phyloP scores from a whole-genome alignment of 2,797 vertebrate genomes.

The Toxotes lorentzi region DNA sequence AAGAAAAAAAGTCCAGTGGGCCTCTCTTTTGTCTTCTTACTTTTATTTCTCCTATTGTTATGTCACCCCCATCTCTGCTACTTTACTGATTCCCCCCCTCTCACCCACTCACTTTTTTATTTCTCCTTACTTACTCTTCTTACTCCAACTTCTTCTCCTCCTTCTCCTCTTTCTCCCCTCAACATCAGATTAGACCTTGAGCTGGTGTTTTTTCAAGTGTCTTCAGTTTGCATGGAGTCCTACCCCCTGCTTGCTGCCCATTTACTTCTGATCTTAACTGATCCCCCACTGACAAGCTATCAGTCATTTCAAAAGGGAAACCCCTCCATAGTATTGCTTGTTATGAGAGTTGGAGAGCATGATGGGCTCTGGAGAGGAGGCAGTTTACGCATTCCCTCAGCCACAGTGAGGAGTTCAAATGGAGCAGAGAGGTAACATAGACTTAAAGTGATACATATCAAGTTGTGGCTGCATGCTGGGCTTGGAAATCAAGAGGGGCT shows the following conservation, averaged over 20 bases:
- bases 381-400: constrained; percentile 32
- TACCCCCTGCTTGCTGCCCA: constrained; percentile 38
- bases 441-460: constrained; percentile 10
- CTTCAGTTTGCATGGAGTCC: constrained; percentile 61
- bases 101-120: not conserved
- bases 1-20: not conserved
- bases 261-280: constrained; percentile 69
- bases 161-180: constrained; percentile 23
- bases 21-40: constrained; percentile 15
- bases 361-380: constrained; percentile 26
- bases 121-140: not conserved
- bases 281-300: constrained; percentile 67
- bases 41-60: not conserved
- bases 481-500: not conserved
- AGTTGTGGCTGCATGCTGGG: not conserved
- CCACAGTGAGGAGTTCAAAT: constrained; percentile 42
- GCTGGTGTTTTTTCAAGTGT: constrained; percentile 70
- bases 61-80: not conserved
- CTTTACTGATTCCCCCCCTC: not conserved
- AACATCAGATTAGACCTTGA: constrained; percentile 52
- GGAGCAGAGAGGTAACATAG: constrained; percentile 31
- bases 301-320: constrained; percentile 61
- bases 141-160: not conserved
- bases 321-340: constrained; percentile 43
- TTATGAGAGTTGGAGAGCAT: constrained; percentile 29